Base-by-base conservation (phyloP, 2,113 vertebrate genomes). In the Hylia prasina region DNA sequence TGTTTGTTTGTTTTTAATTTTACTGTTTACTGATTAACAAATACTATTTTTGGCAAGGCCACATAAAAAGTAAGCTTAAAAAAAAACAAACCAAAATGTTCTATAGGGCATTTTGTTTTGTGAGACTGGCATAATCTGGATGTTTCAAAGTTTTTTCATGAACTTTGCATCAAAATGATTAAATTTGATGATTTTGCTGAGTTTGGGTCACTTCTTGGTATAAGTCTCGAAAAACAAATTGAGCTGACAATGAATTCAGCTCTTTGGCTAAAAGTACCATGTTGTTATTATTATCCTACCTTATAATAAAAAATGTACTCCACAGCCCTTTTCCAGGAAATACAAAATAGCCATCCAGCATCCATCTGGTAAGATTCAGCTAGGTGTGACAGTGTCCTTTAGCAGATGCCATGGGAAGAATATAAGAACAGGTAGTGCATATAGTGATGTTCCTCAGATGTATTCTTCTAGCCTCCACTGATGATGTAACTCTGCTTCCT, bases 141-240 rank as follows among this genome's bases (percentile, higher is more conserved):
- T 88, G 63, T 89, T 95, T 90, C n/a, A 64, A 86, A 63, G 11
- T 10, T 53, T 71, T 94, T 78, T 76, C 16, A 17, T 64, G 48
- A 92, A 23, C 58, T 90, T 88, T 92, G 48, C 37, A 39, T 87
- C 66, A 48, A 57, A 70, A 33, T 69, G 6, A 66, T 77, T 77
- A 78, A 88, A 86, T 73, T 42, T 51, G 35, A 37, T 68, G 8
- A 47, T 87, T 89, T 92, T 92, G 22, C 37, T 81, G 28, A 44
- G 44, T 83, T 92, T 75, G 79, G 33, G 45, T 81, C 42, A 30
- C 44, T 85, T 56, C 37, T 82, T 7, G 1, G 2, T 90, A 2
- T 66, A 84, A 76, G 17, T 78, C 44, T 80, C 48, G 82, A 81
- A 90, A 93, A 95, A 30, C 47, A 56, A 88, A 71, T 81, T 10